Conservation (phyloP, 2,888 invertebrate species). For the Ennomos fuscantarius region DNA sequence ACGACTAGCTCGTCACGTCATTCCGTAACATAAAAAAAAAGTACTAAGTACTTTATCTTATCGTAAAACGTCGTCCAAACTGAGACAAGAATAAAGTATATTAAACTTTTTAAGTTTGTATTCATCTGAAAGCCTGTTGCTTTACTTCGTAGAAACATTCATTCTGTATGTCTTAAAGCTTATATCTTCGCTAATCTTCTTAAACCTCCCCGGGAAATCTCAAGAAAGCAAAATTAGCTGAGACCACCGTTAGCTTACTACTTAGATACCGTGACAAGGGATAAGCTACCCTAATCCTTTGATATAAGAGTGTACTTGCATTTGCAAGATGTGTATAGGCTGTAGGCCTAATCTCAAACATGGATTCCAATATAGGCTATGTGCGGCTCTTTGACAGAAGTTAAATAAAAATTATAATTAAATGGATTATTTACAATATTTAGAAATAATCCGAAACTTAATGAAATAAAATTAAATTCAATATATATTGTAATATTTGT, state of each 20-base stretch:
- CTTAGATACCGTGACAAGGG: constrained; percentile 33
- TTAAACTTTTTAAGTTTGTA: constrained; percentile 5
- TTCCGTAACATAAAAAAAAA: too few relatives aligned
- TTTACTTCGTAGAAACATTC: constrained; percentile 4
- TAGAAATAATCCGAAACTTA: not conserved
- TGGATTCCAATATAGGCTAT: constrained; percentile 22
- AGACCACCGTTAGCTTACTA: constrained; percentile 34
- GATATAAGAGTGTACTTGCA: constrained; percentile 29
- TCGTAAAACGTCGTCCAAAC: not conserved
- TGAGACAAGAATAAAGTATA: not conserved
- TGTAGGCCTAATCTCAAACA: constrained; percentile 25
- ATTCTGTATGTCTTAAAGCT: constrained; percentile 31
- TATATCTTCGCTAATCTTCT: constrained; percentile 32
- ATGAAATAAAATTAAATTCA: too few relatives aligned
- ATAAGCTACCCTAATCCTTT: constrained; percentile 38
- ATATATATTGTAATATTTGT: too few relatives aligned
- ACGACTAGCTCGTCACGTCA: too few relatives aligned
- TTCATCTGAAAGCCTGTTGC: constrained; percentile 9
- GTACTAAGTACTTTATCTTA: not conserved
- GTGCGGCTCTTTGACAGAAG: not conserved
- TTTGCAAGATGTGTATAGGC: constrained; percentile 7
- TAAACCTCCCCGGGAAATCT: constrained; percentile 33
- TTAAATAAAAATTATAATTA: not conserved
- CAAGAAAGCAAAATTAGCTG: constrained; percentile 39
- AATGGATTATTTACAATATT: not conserved